These are phyloP conservation scores for Nanorana parkeri DNA, from an alignment of 2,113 vertebrate genomes.

Conservation along the genomic window DNA sequence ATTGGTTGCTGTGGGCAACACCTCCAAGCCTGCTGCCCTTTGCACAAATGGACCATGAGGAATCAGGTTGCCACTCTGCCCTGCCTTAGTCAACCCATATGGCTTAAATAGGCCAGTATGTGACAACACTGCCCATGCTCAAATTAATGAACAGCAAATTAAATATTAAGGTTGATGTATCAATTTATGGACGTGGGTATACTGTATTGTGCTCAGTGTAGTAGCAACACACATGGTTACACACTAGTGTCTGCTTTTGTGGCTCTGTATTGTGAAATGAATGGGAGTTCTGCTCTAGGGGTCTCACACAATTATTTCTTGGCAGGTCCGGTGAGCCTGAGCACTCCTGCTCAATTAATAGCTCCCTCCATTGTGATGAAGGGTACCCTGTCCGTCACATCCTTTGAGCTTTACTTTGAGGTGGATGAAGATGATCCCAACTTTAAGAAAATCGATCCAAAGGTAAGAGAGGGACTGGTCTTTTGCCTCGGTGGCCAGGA, in stretches of 20 bases:
- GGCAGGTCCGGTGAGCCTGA: slow-evolving; percentile 91
- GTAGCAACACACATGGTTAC: not conserved
- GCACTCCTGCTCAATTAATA: slow-evolving; percentile 90
- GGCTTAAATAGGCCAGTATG: too few relatives aligned
- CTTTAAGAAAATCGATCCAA: slow-evolving; percentile 94
- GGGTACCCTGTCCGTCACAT: slow-evolving; percentile 93
- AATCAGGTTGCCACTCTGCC: too few relatives aligned
- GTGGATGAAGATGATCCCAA: slow-evolving; percentile 94
- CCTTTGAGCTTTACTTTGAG: slow-evolving; percentile 96
- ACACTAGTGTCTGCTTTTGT: not conserved
- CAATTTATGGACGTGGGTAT: not conserved
- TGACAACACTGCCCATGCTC: too few relatives aligned
- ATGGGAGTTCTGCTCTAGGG: not conserved
- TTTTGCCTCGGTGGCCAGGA: not conserved
- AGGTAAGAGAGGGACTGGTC: slow-evolving; percentile 84
- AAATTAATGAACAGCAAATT: too few relatives aligned
- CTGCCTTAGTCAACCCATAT: too few relatives aligned
- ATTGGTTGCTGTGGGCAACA: too few relatives aligned
- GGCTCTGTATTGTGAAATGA: not conserved
- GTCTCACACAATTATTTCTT: slow-evolving; percentile 60
- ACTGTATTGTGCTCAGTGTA: too few relatives aligned
- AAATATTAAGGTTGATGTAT: not conserved
- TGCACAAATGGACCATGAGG: too few relatives aligned
- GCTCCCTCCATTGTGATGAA: slow-evolving; percentile 86
- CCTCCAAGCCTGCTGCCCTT: too few relatives aligned